phyloP scores from a whole-genome alignment of 2,888 invertebrate species.

The Polymixis lichenea region DNA sequence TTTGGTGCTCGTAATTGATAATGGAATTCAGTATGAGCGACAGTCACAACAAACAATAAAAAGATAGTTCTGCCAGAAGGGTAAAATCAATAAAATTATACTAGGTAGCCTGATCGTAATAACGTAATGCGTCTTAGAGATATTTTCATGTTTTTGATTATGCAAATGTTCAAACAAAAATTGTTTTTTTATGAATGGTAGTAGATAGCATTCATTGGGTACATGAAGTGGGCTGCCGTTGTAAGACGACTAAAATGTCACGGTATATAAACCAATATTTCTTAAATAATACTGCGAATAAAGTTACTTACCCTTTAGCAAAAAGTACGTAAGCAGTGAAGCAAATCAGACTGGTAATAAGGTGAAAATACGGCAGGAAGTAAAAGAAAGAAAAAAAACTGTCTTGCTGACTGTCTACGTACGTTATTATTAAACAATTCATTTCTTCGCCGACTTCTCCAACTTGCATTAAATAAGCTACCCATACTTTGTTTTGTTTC shows the following conservation, averaged over 20 bases:
- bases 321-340: not conserved
- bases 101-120: not conserved
- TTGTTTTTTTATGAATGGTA: too few relatives aligned
- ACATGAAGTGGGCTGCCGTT: too few relatives aligned
- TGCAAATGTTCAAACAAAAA: too few relatives aligned
- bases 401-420: constrained; percentile 30
- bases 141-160: too few relatives aligned
- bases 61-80: not conserved
- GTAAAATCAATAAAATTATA: not conserved
- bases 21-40: constrained; percentile 23
- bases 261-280: too few relatives aligned
- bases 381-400: constrained; percentile 12
- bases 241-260: too few relatives aligned
- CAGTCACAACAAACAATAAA: constrained; percentile 4
- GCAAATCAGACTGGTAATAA: constrained; percentile 19
- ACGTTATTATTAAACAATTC: constrained; percentile 55
- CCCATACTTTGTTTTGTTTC: constrained; percentile 26
- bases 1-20: constrained; percentile 58
- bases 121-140: too few relatives aligned
- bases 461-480: constrained; percentile 43
- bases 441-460: constrained; percentile 37
- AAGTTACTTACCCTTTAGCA: not conserved
- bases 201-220: too few relatives aligned
- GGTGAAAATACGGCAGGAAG: constrained; percentile 4
- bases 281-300: not conserved